Percentiles rank a stretch among this genome's conserved stretches.
phyloP scores from a whole-genome alignment of 2,888 invertebrate genomes.

The Micoletzkya japonica region DNA sequence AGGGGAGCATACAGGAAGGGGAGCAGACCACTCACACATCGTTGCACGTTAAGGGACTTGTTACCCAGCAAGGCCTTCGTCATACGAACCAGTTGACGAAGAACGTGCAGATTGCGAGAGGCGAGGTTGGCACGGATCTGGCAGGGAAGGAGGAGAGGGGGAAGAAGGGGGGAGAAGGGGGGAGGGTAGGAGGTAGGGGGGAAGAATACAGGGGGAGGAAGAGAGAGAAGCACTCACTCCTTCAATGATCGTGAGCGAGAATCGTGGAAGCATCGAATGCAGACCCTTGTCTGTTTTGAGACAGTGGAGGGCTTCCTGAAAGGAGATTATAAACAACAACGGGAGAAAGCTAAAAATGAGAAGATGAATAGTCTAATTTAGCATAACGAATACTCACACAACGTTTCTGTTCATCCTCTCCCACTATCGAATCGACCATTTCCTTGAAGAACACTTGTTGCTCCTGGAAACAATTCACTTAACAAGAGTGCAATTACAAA shows the following conservation, averaged over 20 bases:
- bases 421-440: slow-evolving; percentile 53
- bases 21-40: slow-evolving; percentile 8
- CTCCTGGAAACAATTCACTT: slow-evolving; percentile 35
- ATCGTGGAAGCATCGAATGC: slow-evolving; percentile 47
- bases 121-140: slow-evolving; percentile 27
- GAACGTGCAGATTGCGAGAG: slow-evolving; percentile 23
- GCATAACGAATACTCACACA: slow-evolving; percentile 30
- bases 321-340: neutral
- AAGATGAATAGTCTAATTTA: neutral
- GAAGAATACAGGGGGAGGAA: neutral
- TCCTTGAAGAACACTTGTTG: slow-evolving; percentile 59
- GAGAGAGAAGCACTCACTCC: slow-evolving; percentile 34
- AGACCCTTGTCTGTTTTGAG: slow-evolving; percentile 50
- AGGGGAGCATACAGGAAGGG: neutral
- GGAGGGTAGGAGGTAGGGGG: neutral
- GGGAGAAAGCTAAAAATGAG: neutral
- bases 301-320: slow-evolving; percentile 51
- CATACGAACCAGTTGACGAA: slow-evolving; percentile 21
- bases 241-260: slow-evolving; percentile 51
- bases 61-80: slow-evolving; percentile 11
- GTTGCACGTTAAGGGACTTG: neutral
- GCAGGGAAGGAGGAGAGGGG: neutral
- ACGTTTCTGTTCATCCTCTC: slow-evolving; percentile 45
- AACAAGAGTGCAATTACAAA: neutral
- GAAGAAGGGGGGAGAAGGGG: neutral